Evolutionary conservation across 2,888 invertebrate species (phyloP).

Genomic region (Quadroppia sp.): DNA sequence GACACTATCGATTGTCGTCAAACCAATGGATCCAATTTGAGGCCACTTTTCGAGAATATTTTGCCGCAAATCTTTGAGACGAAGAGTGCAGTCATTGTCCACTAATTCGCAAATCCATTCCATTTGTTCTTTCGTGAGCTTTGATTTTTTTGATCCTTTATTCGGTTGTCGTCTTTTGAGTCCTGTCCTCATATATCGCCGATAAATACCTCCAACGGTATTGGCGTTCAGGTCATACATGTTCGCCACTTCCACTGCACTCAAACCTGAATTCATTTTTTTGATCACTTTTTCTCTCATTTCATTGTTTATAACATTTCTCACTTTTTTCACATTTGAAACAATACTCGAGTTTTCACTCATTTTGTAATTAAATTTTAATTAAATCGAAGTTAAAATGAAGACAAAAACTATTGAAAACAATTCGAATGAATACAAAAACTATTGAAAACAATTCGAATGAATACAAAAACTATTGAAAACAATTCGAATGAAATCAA

Average conservation of each 20-base stretch:
- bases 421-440: no score
- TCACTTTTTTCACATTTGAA: no score
- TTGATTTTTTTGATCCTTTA: neutral
- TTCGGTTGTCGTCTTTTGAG: neutral
- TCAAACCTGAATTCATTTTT: neutral
- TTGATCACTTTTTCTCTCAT: neutral
- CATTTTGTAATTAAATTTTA: no score
- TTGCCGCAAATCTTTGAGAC: neutral
- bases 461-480: no score
- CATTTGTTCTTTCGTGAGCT: neutral
- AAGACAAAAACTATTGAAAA: no score
- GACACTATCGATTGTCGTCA: neutral
- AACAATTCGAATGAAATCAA: no score
- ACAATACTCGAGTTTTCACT: no score
- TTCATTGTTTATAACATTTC: no score
- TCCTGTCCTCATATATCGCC: neutral
- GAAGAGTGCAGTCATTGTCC: neutral
- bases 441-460: no score
- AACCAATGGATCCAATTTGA: neutral
- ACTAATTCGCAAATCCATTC: neutral
- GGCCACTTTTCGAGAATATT: no score
- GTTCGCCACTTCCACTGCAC: neutral
- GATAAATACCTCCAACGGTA: neutral
- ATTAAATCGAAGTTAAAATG: no score
- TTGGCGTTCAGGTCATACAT: neutral